A percentile compares a stretch with the other conserved stretches of the same genome.
Evolutionary conservation across 2,113 vertebrate genomes (phyloP).

Genomic region (Gracilinanus agilis): DNA sequence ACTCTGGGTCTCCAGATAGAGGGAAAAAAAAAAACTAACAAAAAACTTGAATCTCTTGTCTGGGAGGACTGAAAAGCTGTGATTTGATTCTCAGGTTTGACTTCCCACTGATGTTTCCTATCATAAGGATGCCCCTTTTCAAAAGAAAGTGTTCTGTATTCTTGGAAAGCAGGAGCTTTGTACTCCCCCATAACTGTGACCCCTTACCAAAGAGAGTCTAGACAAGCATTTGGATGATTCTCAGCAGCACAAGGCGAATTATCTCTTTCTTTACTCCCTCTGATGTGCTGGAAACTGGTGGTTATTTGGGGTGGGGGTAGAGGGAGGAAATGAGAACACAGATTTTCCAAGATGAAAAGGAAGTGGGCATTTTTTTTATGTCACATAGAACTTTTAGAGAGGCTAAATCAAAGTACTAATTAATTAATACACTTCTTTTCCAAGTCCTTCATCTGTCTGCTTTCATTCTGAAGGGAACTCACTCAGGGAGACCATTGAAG

Average conservation of each 20-base stretch:
- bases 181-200: neutral
- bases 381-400: neutral
- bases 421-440: neutral
- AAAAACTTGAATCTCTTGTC: neutral
- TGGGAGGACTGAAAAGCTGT: neutral
- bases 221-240: constrained; percentile 20
- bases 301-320: neutral
- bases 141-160: neutral
- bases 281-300: constrained; percentile 2
- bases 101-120: neutral
- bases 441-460: neutral
- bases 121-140: neutral
- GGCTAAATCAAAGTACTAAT: neutral
- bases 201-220: neutral
- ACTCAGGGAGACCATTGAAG: neutral
- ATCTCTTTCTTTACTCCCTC: constrained; percentile 24
- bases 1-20: neutral
- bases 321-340: neutral
- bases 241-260: neutral
- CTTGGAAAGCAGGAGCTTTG: constrained; percentile 6
- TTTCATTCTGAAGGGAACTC: constrained; percentile 10
- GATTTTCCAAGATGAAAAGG: neutral
- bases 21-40: neutral
- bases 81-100: neutral
- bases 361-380: neutral